These are phyloP conservation scores for Drosophila tristis DNA, from an alignment of 1,140 invertebrate species.

Conservation along the genomic window DNA sequence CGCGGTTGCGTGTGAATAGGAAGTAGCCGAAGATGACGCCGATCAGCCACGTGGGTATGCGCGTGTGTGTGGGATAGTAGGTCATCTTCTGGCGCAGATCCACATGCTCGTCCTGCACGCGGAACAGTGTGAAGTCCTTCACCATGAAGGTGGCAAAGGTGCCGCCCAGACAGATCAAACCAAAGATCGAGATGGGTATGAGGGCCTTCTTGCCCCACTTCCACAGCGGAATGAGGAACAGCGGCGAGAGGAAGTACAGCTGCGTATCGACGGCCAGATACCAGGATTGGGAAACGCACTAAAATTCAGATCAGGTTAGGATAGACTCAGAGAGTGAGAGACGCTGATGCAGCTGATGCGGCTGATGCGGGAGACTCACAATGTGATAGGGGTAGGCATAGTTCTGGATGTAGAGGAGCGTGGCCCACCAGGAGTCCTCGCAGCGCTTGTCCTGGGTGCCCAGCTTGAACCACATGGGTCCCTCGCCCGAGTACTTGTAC, in stretches of 20 bases:
- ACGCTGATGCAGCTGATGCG: neutral
- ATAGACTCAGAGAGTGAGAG: no score
- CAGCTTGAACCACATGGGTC: slow-evolving; percentile 86
- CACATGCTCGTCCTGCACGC: slow-evolving; percentile 77
- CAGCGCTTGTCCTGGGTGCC: slow-evolving; percentile 88
- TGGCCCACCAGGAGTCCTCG: slow-evolving; percentile 91
- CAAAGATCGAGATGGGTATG: slow-evolving; percentile 85
- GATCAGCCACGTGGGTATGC: slow-evolving; percentile 86
- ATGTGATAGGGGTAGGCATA: slow-evolving; percentile 86
- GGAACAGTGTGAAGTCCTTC: slow-evolving; percentile 85
- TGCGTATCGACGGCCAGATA: slow-evolving; percentile 95
- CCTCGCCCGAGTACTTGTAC: slow-evolving; percentile 86
- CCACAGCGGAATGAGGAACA: slow-evolving; percentile 90
- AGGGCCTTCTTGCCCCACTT: slow-evolving; percentile 87
- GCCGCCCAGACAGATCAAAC: slow-evolving; percentile 86
- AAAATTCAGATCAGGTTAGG: slow-evolving; percentile 18
- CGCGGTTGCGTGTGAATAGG: slow-evolving; percentile 76
- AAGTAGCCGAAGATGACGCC: slow-evolving; percentile 86
- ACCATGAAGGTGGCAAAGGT: slow-evolving; percentile 88
- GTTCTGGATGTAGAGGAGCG: slow-evolving; percentile 94
- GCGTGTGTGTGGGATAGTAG: slow-evolving; percentile 82
- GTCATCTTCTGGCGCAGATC: slow-evolving; percentile 81
- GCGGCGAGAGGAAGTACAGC: slow-evolving; percentile 91
- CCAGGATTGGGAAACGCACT: slow-evolving; percentile 97
- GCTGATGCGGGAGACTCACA: slow-evolving; percentile 44